Percentiles rank a stretch among this genome's conserved stretches.
Evolutionary conservation across 2,797 vertebrate genomes (phyloP).

Genomic region (Pseudomugil gertrudae): DNA sequence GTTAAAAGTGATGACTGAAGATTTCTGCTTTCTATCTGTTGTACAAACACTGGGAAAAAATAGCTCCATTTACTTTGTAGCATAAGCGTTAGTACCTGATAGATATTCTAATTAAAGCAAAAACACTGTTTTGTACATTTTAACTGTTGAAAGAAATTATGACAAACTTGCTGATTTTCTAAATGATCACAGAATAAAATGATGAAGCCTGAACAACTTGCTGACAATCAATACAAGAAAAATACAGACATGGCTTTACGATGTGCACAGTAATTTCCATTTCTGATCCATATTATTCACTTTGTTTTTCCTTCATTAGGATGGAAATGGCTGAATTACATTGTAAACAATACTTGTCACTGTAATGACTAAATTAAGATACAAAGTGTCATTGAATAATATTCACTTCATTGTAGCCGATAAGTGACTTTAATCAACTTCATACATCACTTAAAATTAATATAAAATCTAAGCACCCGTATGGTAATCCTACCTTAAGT

Average conservation of each 20-base stretch:
- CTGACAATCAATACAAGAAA: slow-evolving; percentile 20
- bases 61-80: slow-evolving; percentile 67
- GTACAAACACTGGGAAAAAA: slow-evolving; percentile 44
- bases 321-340: slow-evolving; percentile 7
- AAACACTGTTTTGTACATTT: slow-evolving; percentile 71
- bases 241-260: slow-evolving; percentile 4
- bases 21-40: slow-evolving; percentile 68
- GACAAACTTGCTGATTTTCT: slow-evolving; percentile 46
- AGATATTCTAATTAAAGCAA: slow-evolving; percentile 70
- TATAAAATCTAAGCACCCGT: slow-evolving; percentile 12
- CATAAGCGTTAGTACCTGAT: slow-evolving; percentile 63
- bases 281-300: slow-evolving; percentile 2
- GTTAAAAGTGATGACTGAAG: slow-evolving; percentile 61
- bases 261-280: slow-evolving; percentile 29
- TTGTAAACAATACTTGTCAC: slow-evolving; percentile 43
- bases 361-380: background rate
- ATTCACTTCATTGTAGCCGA: slow-evolving; percentile 12
- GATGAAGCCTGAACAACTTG: slow-evolving; percentile 35
- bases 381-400: background rate
- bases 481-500: background rate
- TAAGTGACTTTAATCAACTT: slow-evolving; percentile 1
- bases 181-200: slow-evolving; percentile 63
- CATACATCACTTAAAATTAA: background rate
- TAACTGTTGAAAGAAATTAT: slow-evolving; percentile 63
- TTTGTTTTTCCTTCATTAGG: slow-evolving; percentile 10